These are phyloP conservation scores for Craterocephalus amniculus DNA, from an alignment of 2,797 vertebrate species.

Conservation along the genomic window DNA sequence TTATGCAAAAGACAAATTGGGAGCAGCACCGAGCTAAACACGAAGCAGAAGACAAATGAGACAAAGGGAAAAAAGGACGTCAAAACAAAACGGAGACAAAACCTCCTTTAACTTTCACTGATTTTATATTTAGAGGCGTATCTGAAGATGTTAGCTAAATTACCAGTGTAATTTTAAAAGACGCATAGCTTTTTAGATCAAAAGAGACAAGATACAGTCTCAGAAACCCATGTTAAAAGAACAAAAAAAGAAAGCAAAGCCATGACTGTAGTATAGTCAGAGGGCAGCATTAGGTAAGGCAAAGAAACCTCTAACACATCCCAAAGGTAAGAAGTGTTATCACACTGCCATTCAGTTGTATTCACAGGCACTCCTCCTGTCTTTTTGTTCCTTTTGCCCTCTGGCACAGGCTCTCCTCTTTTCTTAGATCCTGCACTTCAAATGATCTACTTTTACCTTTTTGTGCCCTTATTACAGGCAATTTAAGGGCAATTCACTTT, in stretches of 20 bases:
- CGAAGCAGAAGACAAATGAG: background rate
- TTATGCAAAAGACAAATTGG: slow-evolving; percentile 19
- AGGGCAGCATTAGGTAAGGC: slow-evolving; percentile 58
- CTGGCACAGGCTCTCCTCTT: slow-evolving; percentile 70
- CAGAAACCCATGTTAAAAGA: no score
- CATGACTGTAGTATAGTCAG: slow-evolving; percentile 28
- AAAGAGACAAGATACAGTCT: background rate
- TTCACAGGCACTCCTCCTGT: slow-evolving; percentile 61
- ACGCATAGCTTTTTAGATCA: background rate
- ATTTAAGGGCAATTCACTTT: slow-evolving; percentile 57
- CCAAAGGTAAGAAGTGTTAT: slow-evolving; percentile 62
- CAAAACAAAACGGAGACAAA: background rate
- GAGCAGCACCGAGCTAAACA: slow-evolving; percentile 6
- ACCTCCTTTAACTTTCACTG: slow-evolving; percentile 6
- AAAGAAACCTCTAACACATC: slow-evolving; percentile 63
- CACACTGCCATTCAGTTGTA: slow-evolving; percentile 71
- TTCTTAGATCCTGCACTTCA: slow-evolving; percentile 70
- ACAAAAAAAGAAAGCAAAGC: background rate
- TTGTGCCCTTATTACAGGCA: slow-evolving; percentile 51
- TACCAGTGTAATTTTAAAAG: background rate
- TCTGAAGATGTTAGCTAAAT: background rate
- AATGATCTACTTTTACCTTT: slow-evolving; percentile 72
- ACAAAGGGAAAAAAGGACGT: background rate
- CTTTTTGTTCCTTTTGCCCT: slow-evolving; percentile 65
- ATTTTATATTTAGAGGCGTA: slow-evolving; percentile 6